phyloP scores from a whole-genome alignment of 2,888 invertebrate species.

The Venusia cambrica region DNA sequence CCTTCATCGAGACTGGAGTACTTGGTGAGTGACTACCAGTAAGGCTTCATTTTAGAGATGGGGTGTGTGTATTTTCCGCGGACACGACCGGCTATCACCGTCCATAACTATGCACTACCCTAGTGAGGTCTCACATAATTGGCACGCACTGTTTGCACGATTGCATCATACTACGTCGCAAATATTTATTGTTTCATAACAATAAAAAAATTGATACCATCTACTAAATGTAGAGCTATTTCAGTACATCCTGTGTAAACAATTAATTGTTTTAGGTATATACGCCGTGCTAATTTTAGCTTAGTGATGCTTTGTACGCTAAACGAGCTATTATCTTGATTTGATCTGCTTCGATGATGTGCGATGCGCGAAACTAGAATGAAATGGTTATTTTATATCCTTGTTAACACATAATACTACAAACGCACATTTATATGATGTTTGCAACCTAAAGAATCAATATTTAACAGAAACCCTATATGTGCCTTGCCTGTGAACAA shows the following conservation, averaged over 20 bases:
- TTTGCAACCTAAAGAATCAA: too few species aligned
- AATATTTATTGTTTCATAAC: conserved; percentile 28
- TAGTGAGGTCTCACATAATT: conserved; percentile 25
- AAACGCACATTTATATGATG: too few species aligned
- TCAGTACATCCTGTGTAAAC: conserved; percentile 37
- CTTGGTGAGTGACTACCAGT: too few species aligned
- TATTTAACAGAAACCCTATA: too few species aligned
- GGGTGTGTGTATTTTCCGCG: too few species aligned
- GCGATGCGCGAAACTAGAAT: too few species aligned
- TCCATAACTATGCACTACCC: conserved; percentile 16
- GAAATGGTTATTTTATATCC: too few species aligned
- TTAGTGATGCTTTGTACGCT: background rate
- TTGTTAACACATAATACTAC: too few species aligned
- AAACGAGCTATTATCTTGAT: background rate
- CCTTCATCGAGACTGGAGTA: too few species aligned
- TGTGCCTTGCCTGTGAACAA: too few species aligned
- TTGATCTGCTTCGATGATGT: too few species aligned
- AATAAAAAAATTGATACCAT: conserved; percentile 20
- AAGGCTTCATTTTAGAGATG: too few species aligned
- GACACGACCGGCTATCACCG: conserved; percentile 19
- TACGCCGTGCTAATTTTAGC: conserved; percentile 20
- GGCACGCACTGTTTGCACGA: conserved; percentile 22
- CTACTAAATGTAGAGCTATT: conserved; percentile 28
- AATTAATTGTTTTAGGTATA: conserved; percentile 26
- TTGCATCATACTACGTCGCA: conserved; percentile 26